Base-by-base conservation (phyloP, 2,888 invertebrate genomes). In the Hirtodrosophila cameraria region DNA sequence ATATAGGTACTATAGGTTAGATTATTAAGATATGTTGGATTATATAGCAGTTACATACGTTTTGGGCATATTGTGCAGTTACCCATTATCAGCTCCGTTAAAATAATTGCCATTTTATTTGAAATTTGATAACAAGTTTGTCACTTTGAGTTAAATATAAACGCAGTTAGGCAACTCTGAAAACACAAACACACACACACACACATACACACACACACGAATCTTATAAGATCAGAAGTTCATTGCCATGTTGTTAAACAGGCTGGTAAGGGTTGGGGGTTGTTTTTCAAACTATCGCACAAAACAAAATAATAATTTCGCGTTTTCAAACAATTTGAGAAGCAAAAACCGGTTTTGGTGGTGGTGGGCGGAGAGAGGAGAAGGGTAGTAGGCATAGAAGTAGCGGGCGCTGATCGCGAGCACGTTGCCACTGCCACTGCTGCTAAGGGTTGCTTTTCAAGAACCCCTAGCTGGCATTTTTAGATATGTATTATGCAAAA, bases 181-280 rank as follows among this genome's bases (percentile, higher is more conserved):
- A 15, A 41, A 43, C 15, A 57, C 42, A 30, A 31, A 25, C 27
- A 67, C 38, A 43, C 13, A 35, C 12, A 1, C 23, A 23, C n/a
- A 8, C 7, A 1, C 13, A 57, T n/a, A 35, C 12, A 16, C 25
- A 43, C 50, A 31, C 25, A 16, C n/a, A 38, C 27, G 18, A 42
- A 33, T 74, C 78, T 68, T 54, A 74, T 74, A 63, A 74, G 74
- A 74, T 74, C 74, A 50, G 43, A 61, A 68, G 74, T 74, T 74
- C 78, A 68, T 55, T 73, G 68, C 28, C 52, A 55, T 43, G 11
- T 36, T 11, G 16, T 38, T 8, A 16, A 20, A 27, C 11, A 15
- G 43, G 25, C 12, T 1, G 0, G 1, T 69, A 75, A 73, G 75
- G 77, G 75, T 80, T 77, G 81, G 81, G 75, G 80, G 75, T 77